Evolutionary conservation across 1,140 invertebrate genomes (phyloP), one percentile per base, ranked within the genome.

Genomic region (Littorina saxatilis): DNA sequence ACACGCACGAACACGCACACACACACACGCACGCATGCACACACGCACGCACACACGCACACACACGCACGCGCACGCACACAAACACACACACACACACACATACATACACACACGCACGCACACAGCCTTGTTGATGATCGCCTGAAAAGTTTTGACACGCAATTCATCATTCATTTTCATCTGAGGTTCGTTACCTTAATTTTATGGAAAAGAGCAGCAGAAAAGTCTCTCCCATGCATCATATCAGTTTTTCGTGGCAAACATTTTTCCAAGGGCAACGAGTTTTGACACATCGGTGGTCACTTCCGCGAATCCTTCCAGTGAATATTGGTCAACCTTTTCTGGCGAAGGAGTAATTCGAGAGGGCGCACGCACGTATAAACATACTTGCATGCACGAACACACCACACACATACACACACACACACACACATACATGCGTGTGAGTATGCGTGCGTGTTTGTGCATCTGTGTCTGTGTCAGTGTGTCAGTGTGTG

Each of bases 71-170:
- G 27, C 20, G n/a, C 58, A n/a, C n/a, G n/a, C n/a, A n/a, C n/a
- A n/a, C n/a, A n/a, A n/a, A n/a, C n/a, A n/a, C n/a, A n/a, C n/a
- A 63, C 58, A 63, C 58, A 63, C 58, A 63, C 61, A 63, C 61
- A 63, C 61, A 63, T 11, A 63, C 23, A 63, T n/a, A 63, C 23
- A 27, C 15, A 27, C 11, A 23, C 27, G 29, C 15, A 63, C 15
- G 27, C 61, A 63, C 15, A 63, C 15, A 63, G 23, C 17, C 20
- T n/a, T n/a, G 11, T n/a, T 29, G 11, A 63, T 9, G n/a, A 29
- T 7, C n/a, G 9, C 9, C 58, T 63, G 27, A 20, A 11, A n/a
- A 11, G 11, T n/a, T n/a, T 63, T 29, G 5, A 9, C 27, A 15
- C n/a, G 58, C n/a, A 7, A 27, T 63, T 63, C n/a, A 7, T 29